Conservation (phyloP, 2,888 invertebrate species). For the Eupithecia exiguata region DNA sequence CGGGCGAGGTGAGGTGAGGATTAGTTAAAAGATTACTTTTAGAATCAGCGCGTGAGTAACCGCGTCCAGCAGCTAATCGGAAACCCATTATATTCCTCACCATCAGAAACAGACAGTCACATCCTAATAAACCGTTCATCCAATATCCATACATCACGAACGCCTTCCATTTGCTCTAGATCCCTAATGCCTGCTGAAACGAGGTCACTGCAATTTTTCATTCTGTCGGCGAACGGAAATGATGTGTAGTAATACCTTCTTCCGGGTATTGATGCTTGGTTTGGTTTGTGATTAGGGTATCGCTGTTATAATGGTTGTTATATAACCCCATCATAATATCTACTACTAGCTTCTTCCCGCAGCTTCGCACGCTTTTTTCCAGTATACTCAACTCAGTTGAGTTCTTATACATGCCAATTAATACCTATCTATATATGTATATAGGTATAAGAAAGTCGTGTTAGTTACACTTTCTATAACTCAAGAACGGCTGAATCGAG, state of each 20-base stretch:
- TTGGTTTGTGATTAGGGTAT: not conserved
- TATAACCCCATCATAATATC: not conserved
- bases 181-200: conserved; percentile 41
- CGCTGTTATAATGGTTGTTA: not conserved
- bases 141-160: conserved; percentile 8
- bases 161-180: conserved; percentile 18
- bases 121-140: not conserved
- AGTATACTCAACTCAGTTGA: too few relatives aligned
- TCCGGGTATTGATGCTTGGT: conserved; percentile 3
- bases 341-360: too few relatives aligned
- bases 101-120: not conserved
- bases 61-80: not conserved
- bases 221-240: conserved; percentile 54
- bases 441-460: too few relatives aligned
- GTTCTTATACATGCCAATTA: too few relatives aligned
- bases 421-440: too few relatives aligned
- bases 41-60: too few relatives aligned
- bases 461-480: too few relatives aligned
- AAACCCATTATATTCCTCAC: not conserved
- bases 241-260: conserved; percentile 25
- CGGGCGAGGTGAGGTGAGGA: too few relatives aligned
- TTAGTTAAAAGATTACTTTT: too few relatives aligned
- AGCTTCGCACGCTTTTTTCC: too few relatives aligned
- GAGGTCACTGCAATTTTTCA: conserved; percentile 65
- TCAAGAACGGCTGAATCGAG: too few relatives aligned